Evolutionary conservation across 2,888 invertebrate species (phyloP).

Genomic region (Latrodectus elegans): DNA sequence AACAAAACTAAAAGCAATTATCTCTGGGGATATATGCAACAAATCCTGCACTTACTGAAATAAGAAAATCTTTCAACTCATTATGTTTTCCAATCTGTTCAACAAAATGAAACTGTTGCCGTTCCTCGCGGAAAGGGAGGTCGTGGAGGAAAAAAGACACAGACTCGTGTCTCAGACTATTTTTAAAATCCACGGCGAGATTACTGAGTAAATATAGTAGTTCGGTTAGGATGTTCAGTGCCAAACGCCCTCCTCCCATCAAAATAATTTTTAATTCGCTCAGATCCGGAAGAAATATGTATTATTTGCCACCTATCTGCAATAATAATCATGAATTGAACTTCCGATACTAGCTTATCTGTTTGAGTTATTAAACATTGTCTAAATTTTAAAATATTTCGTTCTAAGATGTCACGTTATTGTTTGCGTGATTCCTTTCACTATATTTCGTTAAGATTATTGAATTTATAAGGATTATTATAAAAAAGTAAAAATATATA

Average conservation of each 20-base stretch:
- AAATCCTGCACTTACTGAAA: not conserved
- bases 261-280: conserved; percentile 27
- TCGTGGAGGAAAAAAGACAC: conserved; percentile 25
- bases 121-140: conserved; percentile 37
- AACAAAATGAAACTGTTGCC: conserved; percentile 18
- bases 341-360: no score
- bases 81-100: conserved; percentile 4
- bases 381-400: no score
- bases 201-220: conserved; percentile 54
- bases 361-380: no score
- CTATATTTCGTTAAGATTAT: no score
- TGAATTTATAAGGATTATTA: no score
- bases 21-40: not conserved
- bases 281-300: conserved; percentile 16
- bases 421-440: no score
- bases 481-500: no score
- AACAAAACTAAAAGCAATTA: no score
- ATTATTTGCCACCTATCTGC: no score
- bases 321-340: no score
- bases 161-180: conserved; percentile 49
- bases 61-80: not conserved
- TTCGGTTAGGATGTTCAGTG: conserved; percentile 5
- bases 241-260: conserved; percentile 36
- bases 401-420: no score
- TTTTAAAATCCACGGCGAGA: conserved; percentile 38